Conservation (phyloP, 2,888 invertebrate genomes). For the Dilophus febrilis region DNA sequence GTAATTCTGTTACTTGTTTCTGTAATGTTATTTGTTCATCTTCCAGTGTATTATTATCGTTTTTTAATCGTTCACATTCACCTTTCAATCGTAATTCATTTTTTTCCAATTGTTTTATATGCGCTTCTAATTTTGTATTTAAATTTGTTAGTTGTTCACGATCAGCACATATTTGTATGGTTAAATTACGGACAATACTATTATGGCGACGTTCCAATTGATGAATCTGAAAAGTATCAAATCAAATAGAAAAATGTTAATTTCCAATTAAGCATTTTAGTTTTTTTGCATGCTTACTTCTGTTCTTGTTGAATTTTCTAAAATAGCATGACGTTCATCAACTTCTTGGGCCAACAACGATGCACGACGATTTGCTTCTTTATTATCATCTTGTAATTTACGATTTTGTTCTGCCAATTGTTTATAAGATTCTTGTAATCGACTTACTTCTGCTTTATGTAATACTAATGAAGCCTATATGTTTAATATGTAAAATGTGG, state of each 20-base stretch:
- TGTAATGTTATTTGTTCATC: slow-evolving; percentile 42
- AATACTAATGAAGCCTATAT: slow-evolving; percentile 45
- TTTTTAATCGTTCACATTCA: slow-evolving; percentile 40
- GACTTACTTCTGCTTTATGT: slow-evolving; percentile 47
- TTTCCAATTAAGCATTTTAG: not conserved
- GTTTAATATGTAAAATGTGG: too few species aligned
- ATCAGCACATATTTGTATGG: slow-evolving; percentile 50
- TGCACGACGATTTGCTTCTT: slow-evolving; percentile 68
- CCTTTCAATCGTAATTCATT: slow-evolving; percentile 49
- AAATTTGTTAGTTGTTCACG: slow-evolving; percentile 50
- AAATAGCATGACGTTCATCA: slow-evolving; percentile 71
- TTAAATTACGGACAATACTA: slow-evolving; percentile 54
- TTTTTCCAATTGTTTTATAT: slow-evolving; percentile 44
- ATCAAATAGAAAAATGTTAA: too few species aligned
- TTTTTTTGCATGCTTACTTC: slow-evolving; percentile 14
- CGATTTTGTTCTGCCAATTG: slow-evolving; percentile 60
- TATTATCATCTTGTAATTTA: slow-evolving; percentile 60
- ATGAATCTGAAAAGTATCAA: slow-evolving; percentile 32
- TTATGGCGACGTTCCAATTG: slow-evolving; percentile 58
- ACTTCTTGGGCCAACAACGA: slow-evolving; percentile 73
- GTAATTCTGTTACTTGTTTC: slow-evolving; percentile 42
- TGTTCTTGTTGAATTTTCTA: slow-evolving; percentile 56
- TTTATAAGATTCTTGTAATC: slow-evolving; percentile 40
- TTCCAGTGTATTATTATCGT: slow-evolving; percentile 47
- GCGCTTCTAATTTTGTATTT: slow-evolving; percentile 42